Conservation (phyloP, 2,113 vertebrate species). For the Silurus meridionalis region DNA sequence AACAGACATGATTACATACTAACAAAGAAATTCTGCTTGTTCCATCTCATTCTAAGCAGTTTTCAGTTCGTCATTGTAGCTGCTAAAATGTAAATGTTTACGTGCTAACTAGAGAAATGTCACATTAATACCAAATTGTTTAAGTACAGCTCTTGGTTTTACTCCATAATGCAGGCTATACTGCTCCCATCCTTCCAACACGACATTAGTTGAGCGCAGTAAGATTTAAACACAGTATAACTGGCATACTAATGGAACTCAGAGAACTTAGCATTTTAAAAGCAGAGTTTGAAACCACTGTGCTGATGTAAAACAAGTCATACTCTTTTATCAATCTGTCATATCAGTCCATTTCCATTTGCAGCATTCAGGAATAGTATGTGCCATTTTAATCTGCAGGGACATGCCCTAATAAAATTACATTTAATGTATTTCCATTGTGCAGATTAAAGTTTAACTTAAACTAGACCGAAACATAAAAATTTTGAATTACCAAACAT, state of each 20-base stretch:
- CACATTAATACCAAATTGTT: conserved; percentile 25
- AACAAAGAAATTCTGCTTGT: not conserved
- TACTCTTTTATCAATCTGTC: conserved; percentile 21
- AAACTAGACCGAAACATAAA: not conserved
- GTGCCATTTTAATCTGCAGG: not conserved
- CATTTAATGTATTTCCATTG: not conserved
- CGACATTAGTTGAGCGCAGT: not conserved
- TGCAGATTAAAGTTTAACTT: conserved; percentile 2
- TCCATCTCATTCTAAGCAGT: not conserved
- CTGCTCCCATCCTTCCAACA: not conserved
- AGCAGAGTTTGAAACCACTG: conserved; percentile 3
- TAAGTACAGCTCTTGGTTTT: not conserved
- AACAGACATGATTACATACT: not conserved
- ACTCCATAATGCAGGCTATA: conserved; percentile 15
- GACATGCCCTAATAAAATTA: not conserved
- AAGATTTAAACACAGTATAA: conserved; percentile 10
- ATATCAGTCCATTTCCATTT: conserved; percentile 5
- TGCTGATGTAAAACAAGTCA: conserved; percentile 20
- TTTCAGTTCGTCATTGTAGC: not conserved
- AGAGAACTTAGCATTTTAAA: conserved; percentile 21
- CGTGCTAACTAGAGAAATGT: not conserved
- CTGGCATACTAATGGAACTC: conserved; percentile 11
- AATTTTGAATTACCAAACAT: not conserved
- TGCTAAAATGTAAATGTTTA: conserved; percentile 10
- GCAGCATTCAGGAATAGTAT: not conserved